phyloP scores from a whole-genome alignment of 1,140 invertebrate genomes.

The Drosophila nasuta region DNA sequence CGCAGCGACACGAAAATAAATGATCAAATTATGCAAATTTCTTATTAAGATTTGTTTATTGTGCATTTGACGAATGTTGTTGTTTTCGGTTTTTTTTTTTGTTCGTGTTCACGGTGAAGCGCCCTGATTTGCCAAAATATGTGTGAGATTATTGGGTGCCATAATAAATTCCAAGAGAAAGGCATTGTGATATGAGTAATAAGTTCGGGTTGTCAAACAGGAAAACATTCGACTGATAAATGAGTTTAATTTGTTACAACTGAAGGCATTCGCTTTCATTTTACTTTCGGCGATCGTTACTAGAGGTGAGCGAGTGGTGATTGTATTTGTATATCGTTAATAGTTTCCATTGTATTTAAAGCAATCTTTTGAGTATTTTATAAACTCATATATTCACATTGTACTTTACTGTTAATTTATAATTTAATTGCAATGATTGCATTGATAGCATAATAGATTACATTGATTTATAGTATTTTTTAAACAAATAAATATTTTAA shows the following conservation, averaged over 20 bases:
- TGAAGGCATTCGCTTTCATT: constrained; percentile 18
- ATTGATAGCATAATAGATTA: no score
- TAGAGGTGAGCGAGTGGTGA: background rate
- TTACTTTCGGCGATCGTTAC: background rate
- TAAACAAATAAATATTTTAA: background rate
- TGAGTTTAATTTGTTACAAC: constrained; percentile 18
- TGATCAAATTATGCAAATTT: constrained; percentile 75
- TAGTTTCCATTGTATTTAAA: background rate
- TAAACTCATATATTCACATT: no score
- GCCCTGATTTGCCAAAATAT: constrained; percentile 11
- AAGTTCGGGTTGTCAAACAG: constrained; percentile 25
- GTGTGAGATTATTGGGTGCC: constrained; percentile 13
- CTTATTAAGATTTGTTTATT: constrained; percentile 61
- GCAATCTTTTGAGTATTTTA: no score
- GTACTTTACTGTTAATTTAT: no score
- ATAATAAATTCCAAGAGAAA: constrained; percentile 42
- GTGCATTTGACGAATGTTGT: constrained; percentile 55
- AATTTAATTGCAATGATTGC: no score
- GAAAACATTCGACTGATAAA: constrained; percentile 28
- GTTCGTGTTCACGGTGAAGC: constrained; percentile 7
- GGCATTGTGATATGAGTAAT: constrained; percentile 38
- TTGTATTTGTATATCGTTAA: background rate
- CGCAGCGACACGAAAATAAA: constrained; percentile 64
- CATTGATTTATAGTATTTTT: no score
- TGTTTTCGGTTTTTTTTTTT: constrained; percentile 36